Evolutionary conservation across 2,888 invertebrate genomes (phyloP).

Genomic region (Apotomis capreana): DNA sequence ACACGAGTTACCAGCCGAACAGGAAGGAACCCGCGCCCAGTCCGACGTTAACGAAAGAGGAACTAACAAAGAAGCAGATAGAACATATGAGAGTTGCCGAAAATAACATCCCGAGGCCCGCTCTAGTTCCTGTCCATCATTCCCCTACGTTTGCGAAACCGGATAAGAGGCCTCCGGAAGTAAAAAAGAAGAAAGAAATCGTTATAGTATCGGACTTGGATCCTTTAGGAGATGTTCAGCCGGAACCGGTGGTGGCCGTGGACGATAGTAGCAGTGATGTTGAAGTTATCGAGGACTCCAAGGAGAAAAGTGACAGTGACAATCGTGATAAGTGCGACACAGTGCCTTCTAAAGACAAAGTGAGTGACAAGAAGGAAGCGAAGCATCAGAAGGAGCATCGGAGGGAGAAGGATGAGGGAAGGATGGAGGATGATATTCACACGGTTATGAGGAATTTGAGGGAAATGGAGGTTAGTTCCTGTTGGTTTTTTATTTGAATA

Average conservation of each 20-base stretch:
- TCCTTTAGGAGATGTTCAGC: conserved; percentile 63
- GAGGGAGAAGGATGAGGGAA: conserved; percentile 59
- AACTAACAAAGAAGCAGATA: conserved; percentile 67
- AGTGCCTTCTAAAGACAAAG: conserved; percentile 75
- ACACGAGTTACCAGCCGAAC: conserved; percentile 63
- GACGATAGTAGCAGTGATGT: conserved; percentile 81
- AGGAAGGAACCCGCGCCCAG: conserved; percentile 62
- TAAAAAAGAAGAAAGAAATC: conserved; percentile 74
- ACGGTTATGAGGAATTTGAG: conserved; percentile 69
- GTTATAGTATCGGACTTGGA: conserved; percentile 73
- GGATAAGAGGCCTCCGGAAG: conserved; percentile 71
- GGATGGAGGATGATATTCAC: conserved; percentile 67
- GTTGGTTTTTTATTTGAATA: background rate
- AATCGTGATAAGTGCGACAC: conserved; percentile 56
- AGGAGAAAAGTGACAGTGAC: conserved; percentile 58
- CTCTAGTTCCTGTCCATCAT: conserved; percentile 68
- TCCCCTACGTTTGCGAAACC: conserved; percentile 78
- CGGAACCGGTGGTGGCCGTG: conserved; percentile 63
- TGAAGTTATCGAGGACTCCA: conserved; percentile 70
- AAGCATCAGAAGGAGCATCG: conserved; percentile 26
- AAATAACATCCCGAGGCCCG: conserved; percentile 73
- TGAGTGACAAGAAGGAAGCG: conserved; percentile 51
- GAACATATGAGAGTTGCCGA: conserved; percentile 70
- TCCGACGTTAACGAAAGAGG: conserved; percentile 62
- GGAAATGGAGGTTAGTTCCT: conserved; percentile 70